Base-by-base conservation (phyloP, 2,888 invertebrate species). In the Polymixis flavicincta region DNA sequence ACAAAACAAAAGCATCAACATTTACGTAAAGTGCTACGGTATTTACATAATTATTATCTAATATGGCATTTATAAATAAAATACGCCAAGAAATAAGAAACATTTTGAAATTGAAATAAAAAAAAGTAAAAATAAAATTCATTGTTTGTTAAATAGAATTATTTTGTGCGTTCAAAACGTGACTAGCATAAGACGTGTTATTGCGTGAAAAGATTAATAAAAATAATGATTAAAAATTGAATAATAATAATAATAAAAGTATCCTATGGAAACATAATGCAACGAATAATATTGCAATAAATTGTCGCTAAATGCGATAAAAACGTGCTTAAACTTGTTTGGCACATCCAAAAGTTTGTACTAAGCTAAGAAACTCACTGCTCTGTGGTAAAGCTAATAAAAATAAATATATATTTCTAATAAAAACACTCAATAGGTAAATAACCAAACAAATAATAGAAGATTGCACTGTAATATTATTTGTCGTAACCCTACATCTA, bases 161-260 rank as follows among this genome's bases (percentile, higher is more conserved):
- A 89, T 89, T 93, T 95, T 95, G 96, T 95, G 96, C 96, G 95
- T 94, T 94, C 92, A 92, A 92, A 95, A 93, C 92, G 90, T 96
- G 96, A 96, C 96, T 96, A 96, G 96, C 95, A 96, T 96, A 93
- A 95, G 95, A 94, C 91, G 94, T 95, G 95, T 95, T 96, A 96
- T 96, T 96, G 96, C 96, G 92, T 93, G 94, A 95, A 94, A 92
- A 92, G 88, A 89, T 88, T 88, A 90, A 89, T 89, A 89, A 90
- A 89, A 90, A 84, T 87, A 90, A 88, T 88, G 84, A 89, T 89
- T 88, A 89, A 89, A 89, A 89, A 89, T 89, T 76, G 76, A 83
- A 90, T 90, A 88, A 89, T 86, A 89, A 89, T 86, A 89, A 90
- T 87, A 87, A 75, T 84, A 84, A 85, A 75, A 81, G 76, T 88